phyloP scores from a whole-genome alignment of 2,797 vertebrate species.

The Lacerta viridis region DNA sequence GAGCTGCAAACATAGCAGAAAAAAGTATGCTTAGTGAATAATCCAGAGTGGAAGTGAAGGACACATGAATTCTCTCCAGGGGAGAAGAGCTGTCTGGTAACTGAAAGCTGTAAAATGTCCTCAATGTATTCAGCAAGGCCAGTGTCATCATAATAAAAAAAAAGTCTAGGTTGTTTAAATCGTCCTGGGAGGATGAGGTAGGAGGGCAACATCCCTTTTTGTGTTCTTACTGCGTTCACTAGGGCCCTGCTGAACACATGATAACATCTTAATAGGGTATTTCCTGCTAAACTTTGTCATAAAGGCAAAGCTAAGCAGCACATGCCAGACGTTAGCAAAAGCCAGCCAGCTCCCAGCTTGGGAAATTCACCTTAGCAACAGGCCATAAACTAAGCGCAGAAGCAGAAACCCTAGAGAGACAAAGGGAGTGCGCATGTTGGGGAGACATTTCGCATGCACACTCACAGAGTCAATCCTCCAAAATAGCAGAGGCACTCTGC shows the following conservation, averaged over 20 bases:
- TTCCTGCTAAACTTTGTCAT: conserved; percentile 66
- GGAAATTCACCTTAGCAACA: conserved; percentile 64
- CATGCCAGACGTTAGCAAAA: conserved; percentile 63
- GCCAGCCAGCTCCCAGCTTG: conserved; percentile 46
- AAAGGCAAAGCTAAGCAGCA: conserved; percentile 64
- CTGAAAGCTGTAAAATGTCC: conserved; percentile 50
- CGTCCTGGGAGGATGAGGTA: conserved; percentile 53
- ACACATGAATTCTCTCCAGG: conserved; percentile 41
- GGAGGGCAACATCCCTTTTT: conserved; percentile 63
- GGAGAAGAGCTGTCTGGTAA: conserved; percentile 45
- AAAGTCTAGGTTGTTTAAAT: conserved; percentile 31
- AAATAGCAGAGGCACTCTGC: neutral
- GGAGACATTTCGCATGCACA: neutral
- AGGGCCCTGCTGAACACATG: conserved; percentile 56
- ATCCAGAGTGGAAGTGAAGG: rapidly evolving
- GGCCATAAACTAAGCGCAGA: conserved; percentile 58
- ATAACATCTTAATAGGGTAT: conserved; percentile 73
- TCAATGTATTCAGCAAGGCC: conserved; percentile 32
- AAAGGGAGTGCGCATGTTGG: conserved; percentile 1
- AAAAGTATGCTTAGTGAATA: conserved; percentile 4
- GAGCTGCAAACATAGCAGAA: neutral
- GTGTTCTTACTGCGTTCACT: conserved; percentile 47
- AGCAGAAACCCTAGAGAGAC: conserved; percentile 29
- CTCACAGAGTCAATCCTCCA: neutral
- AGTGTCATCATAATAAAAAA: conserved; percentile 41